Percentiles rank a stretch among this genome's conserved stretches.
phyloP scores from a whole-genome alignment of 2,113 vertebrate species.

The Mustelus asterias region DNA sequence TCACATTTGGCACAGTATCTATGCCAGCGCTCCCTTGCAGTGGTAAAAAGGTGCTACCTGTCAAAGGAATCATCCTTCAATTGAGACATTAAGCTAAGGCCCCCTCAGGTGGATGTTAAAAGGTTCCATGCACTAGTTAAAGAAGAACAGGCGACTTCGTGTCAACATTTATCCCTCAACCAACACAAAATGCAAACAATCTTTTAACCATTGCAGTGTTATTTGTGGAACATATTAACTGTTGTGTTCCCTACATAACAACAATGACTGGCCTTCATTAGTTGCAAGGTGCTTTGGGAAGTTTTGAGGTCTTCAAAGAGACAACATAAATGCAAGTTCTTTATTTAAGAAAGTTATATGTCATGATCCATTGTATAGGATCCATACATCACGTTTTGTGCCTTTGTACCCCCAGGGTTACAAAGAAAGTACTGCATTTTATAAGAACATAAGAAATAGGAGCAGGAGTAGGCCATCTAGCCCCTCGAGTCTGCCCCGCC shows the following conservation, averaged over 20 bases:
- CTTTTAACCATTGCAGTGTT: not conserved
- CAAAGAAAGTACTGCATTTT: not conserved
- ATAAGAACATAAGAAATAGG: no score
- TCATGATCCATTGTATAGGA: not conserved
- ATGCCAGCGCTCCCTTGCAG: not conserved
- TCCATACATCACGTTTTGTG: not conserved
- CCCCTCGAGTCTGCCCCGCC: no score
- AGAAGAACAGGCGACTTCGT: not conserved
- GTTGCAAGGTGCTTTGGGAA: not conserved
- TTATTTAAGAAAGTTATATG: not conserved
- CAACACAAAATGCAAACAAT: not conserved
- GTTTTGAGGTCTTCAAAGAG: not conserved
- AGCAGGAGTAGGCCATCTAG: no score
- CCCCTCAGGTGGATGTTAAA: not conserved
- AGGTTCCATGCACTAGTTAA: not conserved
- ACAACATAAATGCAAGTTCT: not conserved
- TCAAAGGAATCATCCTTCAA: not conserved
- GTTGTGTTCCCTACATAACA: not conserved
- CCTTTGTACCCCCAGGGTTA: not conserved
- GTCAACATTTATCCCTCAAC: not conserved
- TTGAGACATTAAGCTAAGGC: not conserved
- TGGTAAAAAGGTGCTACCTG: not conserved
- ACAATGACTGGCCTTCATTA: not conserved
- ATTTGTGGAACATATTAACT: not conserved
- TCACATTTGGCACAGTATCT: not conserved